Conservation (phyloP, 2,113 vertebrate genomes). For the Brachyhypopomus occidentalis region DNA sequence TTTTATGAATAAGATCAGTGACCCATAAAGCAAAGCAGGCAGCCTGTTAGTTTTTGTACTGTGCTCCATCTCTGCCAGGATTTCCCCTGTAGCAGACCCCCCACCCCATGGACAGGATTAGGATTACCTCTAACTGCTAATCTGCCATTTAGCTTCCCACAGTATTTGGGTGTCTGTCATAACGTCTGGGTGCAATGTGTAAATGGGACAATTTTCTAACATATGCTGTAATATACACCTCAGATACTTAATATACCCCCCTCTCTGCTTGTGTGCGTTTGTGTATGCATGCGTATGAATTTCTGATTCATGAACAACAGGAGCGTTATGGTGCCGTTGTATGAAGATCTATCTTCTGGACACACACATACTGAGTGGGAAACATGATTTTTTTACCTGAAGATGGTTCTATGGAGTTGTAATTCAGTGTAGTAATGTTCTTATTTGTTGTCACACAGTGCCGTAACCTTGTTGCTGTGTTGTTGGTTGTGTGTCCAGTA, state of each 20-base stretch:
- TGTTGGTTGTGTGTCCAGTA: conserved; percentile 16
- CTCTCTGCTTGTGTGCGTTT: too few species aligned
- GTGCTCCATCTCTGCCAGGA: too few species aligned
- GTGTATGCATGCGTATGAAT: conserved; percentile 40
- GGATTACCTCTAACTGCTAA: too few species aligned
- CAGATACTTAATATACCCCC: too few species aligned
- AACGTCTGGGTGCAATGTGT: too few species aligned
- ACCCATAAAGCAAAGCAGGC: neutral
- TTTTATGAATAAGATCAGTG: neutral
- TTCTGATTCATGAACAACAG: conserved; percentile 49
- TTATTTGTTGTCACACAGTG: neutral
- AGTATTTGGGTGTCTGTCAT: too few species aligned
- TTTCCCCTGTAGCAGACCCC: too few species aligned
- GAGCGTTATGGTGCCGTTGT: conserved; percentile 10
- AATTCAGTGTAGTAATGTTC: too few species aligned
- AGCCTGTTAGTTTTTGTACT: neutral
- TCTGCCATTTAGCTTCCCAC: too few species aligned
- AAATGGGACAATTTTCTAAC: too few species aligned
- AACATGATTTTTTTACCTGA: neutral
- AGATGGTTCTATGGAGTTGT: neutral
- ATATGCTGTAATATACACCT: too few species aligned
- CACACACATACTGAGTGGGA: neutral
- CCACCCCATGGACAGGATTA: too few species aligned
- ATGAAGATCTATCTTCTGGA: neutral
- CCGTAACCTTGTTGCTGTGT: neutral